Conservation (phyloP, 1,140 invertebrate species). For the Cotesia chilonis region DNA sequence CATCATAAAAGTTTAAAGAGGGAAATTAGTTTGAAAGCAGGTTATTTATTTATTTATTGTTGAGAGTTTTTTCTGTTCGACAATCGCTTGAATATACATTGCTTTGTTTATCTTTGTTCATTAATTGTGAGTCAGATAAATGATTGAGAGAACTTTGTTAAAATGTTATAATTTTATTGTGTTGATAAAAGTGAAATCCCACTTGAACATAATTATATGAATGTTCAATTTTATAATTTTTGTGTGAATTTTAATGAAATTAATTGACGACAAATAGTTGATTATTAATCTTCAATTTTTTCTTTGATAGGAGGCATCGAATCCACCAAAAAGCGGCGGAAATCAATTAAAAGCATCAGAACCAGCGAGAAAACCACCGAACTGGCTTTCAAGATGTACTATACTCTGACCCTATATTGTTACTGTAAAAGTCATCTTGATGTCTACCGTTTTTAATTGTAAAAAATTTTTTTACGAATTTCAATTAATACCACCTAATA, state of each 20-base stretch:
- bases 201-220: no score
- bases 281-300: slow-evolving; percentile 28
- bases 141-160: no score
- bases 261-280: slow-evolving; percentile 9
- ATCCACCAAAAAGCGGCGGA: slow-evolving; percentile 77
- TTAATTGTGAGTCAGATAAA: no score
- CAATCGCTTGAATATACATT: no score
- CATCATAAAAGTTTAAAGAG: no score
- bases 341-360: slow-evolving; percentile 77
- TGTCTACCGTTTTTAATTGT: slow-evolving; percentile 53
- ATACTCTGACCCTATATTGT: slow-evolving; percentile 74
- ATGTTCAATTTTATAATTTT: no score
- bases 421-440: slow-evolving; percentile 46
- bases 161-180: no score
- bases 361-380: slow-evolving; percentile 76
- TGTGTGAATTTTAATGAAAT: slow-evolving; percentile 10
- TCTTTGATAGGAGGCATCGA: slow-evolving; percentile 77
- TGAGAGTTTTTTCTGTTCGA: no score
- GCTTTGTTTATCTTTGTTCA: no score
- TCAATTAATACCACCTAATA: slow-evolving; percentile 42
- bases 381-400: slow-evolving; percentile 77
- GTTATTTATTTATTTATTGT: no score
- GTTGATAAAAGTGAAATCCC: no score
- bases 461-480: slow-evolving; percentile 58
- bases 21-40: no score